These are phyloP conservation scores for Dipus sagitta DNA, from an alignment of 2,797 vertebrate genomes.

Conservation along the genomic window DNA sequence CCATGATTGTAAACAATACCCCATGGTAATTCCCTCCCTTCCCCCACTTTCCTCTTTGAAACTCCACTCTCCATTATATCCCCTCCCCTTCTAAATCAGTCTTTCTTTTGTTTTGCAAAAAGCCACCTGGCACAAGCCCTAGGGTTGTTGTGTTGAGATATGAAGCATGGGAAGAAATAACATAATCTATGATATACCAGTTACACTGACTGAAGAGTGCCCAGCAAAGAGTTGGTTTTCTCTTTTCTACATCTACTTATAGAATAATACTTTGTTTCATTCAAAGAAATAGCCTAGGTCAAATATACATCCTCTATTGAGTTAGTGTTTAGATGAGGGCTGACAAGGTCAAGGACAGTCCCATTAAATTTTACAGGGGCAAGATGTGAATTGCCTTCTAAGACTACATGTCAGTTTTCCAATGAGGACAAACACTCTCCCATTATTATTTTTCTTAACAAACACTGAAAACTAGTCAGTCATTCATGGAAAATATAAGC, in stretches of 20 bases:
- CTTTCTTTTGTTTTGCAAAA: neutral
- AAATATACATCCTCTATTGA: neutral
- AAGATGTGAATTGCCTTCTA: neutral
- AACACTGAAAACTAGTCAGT: neutral
- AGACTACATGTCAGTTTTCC: neutral
- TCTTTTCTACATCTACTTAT: neutral
- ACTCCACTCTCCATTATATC: too few species aligned
- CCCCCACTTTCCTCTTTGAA: too few species aligned
- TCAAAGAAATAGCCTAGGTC: neutral
- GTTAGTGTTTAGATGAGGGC: neutral
- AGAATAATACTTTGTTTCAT: neutral
- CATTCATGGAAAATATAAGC: neutral
- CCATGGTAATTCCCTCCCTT: too few species aligned
- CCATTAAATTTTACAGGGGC: neutral
- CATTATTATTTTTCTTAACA: conserved; percentile 25
- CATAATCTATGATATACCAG: neutral
- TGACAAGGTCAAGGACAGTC: neutral
- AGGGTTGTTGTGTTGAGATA: neutral
- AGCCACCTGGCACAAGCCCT: neutral
- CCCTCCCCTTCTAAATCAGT: too few species aligned
- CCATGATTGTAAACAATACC: too few species aligned
- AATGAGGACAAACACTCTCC: neutral
- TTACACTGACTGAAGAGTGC: neutral
- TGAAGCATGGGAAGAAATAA: neutral
- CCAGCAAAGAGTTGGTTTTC: neutral